Base-by-base conservation (phyloP, 1,140 invertebrate species). In the Drosophila ananassae region DNA sequence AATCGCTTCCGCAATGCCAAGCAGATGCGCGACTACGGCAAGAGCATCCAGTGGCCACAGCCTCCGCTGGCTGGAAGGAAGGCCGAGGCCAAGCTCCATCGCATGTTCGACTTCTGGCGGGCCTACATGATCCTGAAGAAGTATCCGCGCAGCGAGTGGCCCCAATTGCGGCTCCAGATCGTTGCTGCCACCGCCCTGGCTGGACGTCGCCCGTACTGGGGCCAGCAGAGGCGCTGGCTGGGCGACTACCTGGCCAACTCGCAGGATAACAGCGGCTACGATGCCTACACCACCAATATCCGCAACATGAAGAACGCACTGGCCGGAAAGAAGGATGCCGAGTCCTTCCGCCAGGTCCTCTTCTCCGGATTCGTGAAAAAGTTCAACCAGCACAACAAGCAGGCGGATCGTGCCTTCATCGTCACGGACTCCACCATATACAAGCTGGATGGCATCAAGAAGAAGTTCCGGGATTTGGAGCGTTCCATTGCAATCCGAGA, bases 351-450 rank as follows among this genome's bases (percentile, higher is more conserved):
- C 60, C 92, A 93, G 32, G 94, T 96, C 41, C 78, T 94, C 51
- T 95, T 95, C 92, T 95, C 94, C 24, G 93, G 94, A 53, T 93
- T 93, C 56, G 92, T 94, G 2, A 94, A 94, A 81, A 95, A 95
- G 84, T 94, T 95, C 90, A 95, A 95, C 89, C 93, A 93, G 50
- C 95, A 95, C 92, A 97, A 98, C 92, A 99, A 99, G 93, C 94
- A 95, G 91, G 96, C 97, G 0, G 97, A 98, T 83, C 93, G 98
- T 50, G 97, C 96, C 3, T 91, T 99, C 50, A 93, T 99, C 8
- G 93, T 99, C 44, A 99, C 98, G 0, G 98, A 99, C 77, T 94
- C 94, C 6, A 94, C 94, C 24, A 95, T 99, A 68, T 98, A 97
- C 91, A 99, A 99, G 92, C 93, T 99, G 71, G 98, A 99, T 73